These are phyloP conservation scores for Pandion haliaetus DNA, from an alignment of 2,113 vertebrate species.

Conservation along the genomic window DNA sequence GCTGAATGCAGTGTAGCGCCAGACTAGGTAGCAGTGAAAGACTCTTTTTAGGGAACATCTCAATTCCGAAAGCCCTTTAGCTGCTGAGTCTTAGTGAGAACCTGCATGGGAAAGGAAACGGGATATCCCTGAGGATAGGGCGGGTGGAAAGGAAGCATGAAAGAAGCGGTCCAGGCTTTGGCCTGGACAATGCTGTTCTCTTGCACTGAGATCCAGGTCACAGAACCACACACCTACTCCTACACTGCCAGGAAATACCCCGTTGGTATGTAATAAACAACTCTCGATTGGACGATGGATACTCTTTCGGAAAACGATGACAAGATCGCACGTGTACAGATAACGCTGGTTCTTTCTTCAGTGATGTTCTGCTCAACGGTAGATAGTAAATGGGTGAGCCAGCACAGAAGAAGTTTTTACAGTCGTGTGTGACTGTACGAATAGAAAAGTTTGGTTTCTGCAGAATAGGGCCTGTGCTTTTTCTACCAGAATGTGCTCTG, in stretches of 20 bases:
- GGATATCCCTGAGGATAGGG: too few species aligned
- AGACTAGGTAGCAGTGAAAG: not conserved
- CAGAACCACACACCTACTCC: not conserved
- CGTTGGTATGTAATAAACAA: rapidly evolving
- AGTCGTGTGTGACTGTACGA: rapidly evolving
- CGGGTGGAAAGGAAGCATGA: not conserved
- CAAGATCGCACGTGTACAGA: not conserved
- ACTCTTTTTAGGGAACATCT: rapidly evolving
- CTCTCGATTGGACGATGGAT: not conserved
- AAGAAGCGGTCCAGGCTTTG: not conserved
- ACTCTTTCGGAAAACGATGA: rapidly evolving
- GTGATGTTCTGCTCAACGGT: rapidly evolving
- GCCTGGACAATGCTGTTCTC: not conserved
- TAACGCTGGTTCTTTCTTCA: rapidly evolving
- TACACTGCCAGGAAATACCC: not conserved
- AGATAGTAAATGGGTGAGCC: too few species aligned
- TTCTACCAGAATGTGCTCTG: not conserved
- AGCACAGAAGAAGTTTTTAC: too few species aligned
- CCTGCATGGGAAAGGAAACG: not conserved
- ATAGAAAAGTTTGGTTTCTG: too few species aligned
- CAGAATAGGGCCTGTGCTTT: not conserved
- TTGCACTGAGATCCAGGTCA: rapidly evolving
- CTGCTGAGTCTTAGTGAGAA: not conserved
- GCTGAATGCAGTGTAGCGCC: not conserved
- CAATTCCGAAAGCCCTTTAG: not conserved